A percentile compares a stretch with the other conserved stretches of the same genome.
phyloP scores from a whole-genome alignment of 2,888 invertebrate species.

The Theodoxus fluviatilis region DNA sequence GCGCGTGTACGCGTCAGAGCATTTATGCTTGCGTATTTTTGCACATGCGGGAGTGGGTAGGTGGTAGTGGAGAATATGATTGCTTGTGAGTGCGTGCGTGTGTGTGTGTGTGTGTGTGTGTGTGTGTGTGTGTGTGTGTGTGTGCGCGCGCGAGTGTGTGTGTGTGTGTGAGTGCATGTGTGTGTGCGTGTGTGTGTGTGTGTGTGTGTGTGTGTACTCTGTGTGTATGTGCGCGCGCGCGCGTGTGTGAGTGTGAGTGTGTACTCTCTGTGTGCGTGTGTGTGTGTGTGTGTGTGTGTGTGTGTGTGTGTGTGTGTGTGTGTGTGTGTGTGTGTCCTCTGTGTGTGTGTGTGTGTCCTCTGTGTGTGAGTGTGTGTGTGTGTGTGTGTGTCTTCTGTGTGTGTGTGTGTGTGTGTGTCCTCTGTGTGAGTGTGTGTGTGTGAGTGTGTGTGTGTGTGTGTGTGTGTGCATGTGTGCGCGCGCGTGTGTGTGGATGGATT shows the following conservation, averaged over 20 bases:
- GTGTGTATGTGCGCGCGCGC: background rate
- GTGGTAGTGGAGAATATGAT: background rate
- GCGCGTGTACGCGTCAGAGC: background rate
- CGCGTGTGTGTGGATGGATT: background rate
- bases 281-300: conserved; percentile 12
- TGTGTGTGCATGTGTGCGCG: background rate
- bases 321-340: background rate
- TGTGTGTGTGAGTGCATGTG: conserved; percentile 15
- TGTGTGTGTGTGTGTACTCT: background rate
- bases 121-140: conserved; percentile 5
- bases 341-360: background rate
- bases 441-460: conserved; percentile 17
- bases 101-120: conserved; percentile 14
- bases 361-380: conserved; percentile 10
- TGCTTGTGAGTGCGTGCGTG: background rate
- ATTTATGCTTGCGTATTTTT: conserved; percentile 2
- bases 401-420: background rate
- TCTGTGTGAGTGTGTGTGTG: background rate
- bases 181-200: background rate
- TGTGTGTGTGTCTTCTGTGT: background rate
- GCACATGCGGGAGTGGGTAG: background rate
- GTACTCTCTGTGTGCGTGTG: background rate
- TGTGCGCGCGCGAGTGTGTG: background rate
- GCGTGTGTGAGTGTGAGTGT: background rate
- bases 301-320: background rate